Percentiles rank a stretch among this genome's conserved stretches.
Conservation (phyloP, 2,113 vertebrate species). For the Cricetomys ansorgei region DNA sequence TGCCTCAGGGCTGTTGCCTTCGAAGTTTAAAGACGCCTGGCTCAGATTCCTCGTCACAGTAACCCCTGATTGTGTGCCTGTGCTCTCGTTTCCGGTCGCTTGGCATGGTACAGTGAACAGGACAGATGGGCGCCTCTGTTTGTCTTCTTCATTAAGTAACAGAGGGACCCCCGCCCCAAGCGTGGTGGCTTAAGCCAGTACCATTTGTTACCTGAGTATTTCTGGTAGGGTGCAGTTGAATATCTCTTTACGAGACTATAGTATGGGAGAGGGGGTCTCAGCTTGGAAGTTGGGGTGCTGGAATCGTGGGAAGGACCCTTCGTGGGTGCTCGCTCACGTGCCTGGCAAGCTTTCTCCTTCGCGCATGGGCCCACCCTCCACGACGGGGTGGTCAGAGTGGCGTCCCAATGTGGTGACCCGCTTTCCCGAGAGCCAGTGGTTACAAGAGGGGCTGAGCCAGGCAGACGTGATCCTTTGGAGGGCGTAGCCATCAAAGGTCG, state of each 20-base stretch:
- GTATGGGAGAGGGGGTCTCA: neutral
- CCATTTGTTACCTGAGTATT: neutral
- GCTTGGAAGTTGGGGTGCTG: neutral
- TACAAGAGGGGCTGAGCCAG: neutral
- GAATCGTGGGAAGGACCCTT: neutral
- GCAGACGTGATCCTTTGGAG: neutral
- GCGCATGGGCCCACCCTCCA: neutral
- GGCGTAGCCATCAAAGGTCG: neutral
- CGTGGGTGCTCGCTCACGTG: neutral
- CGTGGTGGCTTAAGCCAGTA: neutral
- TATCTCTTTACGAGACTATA: neutral
- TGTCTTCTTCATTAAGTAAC: neutral
- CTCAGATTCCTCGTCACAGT: neutral
- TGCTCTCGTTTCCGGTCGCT: neutral
- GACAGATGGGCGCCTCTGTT: neutral
- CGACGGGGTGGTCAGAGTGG: neutral
- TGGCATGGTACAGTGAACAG: neutral
- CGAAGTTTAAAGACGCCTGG: neutral
- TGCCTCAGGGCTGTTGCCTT: neutral
- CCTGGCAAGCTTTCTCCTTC: neutral
- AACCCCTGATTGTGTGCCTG: neutral
- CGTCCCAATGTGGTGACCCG: neutral
- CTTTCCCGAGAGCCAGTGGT: neutral
- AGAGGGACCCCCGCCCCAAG: neutral
- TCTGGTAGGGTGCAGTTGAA: neutral